phyloP scores from a whole-genome alignment of 1,140 invertebrate species.

The Lethrus apterus region DNA sequence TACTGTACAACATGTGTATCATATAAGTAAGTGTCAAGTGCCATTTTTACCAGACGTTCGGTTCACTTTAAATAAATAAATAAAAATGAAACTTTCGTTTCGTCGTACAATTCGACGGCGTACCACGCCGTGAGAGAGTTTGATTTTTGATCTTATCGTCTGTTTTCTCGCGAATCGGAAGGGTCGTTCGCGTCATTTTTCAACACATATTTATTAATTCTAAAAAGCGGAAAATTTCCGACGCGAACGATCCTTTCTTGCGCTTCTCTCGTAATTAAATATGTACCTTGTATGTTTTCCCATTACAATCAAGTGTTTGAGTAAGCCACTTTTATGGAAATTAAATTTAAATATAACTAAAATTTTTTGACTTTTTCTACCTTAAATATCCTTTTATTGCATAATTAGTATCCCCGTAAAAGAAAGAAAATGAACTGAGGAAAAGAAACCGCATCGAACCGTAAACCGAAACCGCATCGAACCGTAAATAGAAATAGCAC shows the following conservation, averaged over 20 bases:
- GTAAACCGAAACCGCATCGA: no score
- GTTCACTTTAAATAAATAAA: no score
- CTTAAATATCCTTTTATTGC: neutral
- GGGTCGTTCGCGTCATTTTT: no score
- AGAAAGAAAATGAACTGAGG: no score
- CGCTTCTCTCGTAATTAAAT: slow-evolving; percentile 26
- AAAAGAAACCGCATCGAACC: no score
- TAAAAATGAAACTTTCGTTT: no score
- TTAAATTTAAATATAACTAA: slow-evolving; percentile 12
- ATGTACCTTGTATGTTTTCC: slow-evolving; percentile 31
- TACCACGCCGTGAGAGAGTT: neutral
- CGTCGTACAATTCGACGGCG: no score
- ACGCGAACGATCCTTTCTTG: slow-evolving; percentile 19
- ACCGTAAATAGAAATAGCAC: no score
- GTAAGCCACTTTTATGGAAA: slow-evolving; percentile 37
- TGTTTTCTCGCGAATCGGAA: neutral
- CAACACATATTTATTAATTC: no score
- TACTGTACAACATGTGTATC: slow-evolving; percentile 11
- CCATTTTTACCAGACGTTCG: no score
- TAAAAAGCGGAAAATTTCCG: neutral
- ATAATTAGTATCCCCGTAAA: no score
- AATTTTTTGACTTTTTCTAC: slow-evolving; percentile 3
- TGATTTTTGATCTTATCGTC: slow-evolving; percentile 1
- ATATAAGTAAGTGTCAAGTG: slow-evolving; percentile 11
- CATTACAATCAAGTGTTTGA: slow-evolving; percentile 37